phyloP scores from a whole-genome alignment of 2,113 vertebrate species.

The Pseudorectes ferrugineus region DNA sequence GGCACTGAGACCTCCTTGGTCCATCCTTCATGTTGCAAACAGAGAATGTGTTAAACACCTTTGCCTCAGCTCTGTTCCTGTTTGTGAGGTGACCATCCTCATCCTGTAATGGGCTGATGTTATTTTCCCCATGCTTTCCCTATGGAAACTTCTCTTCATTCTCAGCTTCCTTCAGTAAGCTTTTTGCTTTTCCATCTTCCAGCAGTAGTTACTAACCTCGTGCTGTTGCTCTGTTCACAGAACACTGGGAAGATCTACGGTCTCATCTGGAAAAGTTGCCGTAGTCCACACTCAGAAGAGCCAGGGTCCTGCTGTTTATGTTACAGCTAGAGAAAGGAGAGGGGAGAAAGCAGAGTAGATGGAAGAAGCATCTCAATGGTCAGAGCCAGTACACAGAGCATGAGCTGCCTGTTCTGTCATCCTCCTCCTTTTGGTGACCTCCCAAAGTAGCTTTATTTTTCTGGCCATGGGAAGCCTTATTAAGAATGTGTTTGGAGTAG shows the following conservation, averaged over 20 bases:
- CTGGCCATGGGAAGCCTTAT: background rate
- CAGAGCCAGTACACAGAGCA: background rate
- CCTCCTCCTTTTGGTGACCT: background rate
- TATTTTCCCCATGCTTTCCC: background rate
- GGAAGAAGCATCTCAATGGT: background rate
- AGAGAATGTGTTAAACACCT: background rate
- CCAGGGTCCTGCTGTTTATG: background rate
- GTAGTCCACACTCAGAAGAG: background rate
- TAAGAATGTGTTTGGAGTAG: background rate
- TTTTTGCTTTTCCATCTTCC: background rate
- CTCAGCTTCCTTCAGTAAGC: background rate
- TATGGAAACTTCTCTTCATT: background rate
- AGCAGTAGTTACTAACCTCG: background rate
- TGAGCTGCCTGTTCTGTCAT: background rate
- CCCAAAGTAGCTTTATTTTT: background rate
- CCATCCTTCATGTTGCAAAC: rapidly evolving
- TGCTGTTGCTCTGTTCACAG: background rate
- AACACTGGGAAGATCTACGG: background rate
- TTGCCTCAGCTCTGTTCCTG: background rate
- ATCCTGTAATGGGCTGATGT: background rate
- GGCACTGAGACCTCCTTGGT: background rate
- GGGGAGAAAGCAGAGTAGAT: background rate
- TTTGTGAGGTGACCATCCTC: background rate
- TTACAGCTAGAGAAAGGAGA: background rate
- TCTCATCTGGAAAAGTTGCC: background rate